Evolutionary conservation across 2,797 vertebrate species (phyloP), one percentile per base, ranked within the genome.

Genomic region (Acomys russatus): DNA sequence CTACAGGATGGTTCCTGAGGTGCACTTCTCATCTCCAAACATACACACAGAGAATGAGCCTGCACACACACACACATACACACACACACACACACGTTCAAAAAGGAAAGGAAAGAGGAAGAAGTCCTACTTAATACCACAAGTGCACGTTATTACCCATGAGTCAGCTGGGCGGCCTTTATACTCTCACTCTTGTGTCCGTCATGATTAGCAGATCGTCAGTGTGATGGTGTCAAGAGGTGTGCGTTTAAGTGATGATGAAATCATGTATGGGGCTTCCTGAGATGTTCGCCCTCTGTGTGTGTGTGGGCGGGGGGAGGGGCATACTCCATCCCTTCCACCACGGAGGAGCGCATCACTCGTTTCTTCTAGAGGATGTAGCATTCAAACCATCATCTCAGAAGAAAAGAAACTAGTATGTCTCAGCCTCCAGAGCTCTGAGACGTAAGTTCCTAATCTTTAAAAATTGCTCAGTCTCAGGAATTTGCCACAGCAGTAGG

Each of bases 161-260:
- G 61, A 97, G n/a, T 38, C 88, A 64, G n/a, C 10, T 28, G n/a
- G 77, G n/a, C 33, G 30, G 35, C 25, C 78, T 77, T 85, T 86
- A 51, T 56, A 17, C 22, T 49, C 51, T 94, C 66, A 51, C 17
- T 70, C 49, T 28, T 59, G 63, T 61, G 51, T 83, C 49, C 28
- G 49, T 83, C 76, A 2, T 28, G 44, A 87, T 70, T 44, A 56
- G 17, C 66, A 22, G 59, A 54, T 54, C 17, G 38, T 54, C 74
- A 71, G 0, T 35, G 38, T 33, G 66, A 44, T 2, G 9, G 9
- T n/a, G 38, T 25, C n/a, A 33, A 74, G 25, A 64, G 14, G 25
- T 70, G 28, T n/a, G 3, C 9, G 44, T 54, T 33, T 33, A 33
- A 23, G 15, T 14, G 3, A 25, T 56, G 61, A 64, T 56, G 4